Evolutionary conservation across 2,888 invertebrate species (phyloP).

Genomic region (Watsonalla cultraria): DNA sequence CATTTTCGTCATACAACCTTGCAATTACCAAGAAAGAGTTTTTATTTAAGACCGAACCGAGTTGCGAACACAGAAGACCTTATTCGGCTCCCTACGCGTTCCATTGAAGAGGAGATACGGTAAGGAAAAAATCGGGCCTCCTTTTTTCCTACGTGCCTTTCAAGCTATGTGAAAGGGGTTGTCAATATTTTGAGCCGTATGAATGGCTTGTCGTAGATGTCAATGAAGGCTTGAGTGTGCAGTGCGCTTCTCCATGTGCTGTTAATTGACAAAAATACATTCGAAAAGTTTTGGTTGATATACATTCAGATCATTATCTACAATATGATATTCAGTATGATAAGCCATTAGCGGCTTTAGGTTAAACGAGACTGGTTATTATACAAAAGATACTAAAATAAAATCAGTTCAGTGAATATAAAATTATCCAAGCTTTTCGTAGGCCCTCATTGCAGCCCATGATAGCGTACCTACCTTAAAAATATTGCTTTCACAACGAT

Average conservation of each 20-base stretch:
- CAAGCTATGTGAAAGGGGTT: constrained; percentile 63
- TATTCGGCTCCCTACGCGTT: constrained; percentile 58
- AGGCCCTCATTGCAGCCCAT: too few relatives aligned
- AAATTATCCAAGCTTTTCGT: too few relatives aligned
- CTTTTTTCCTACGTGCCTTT: constrained; percentile 65
- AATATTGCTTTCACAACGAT: too few relatives aligned
- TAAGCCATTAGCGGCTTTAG: too few relatives aligned
- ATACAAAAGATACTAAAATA: too few relatives aligned
- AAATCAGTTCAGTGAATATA: too few relatives aligned
- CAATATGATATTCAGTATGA: too few relatives aligned
- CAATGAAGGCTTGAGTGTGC: constrained; percentile 60
- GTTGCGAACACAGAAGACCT: constrained; percentile 46
- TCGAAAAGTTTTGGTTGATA: constrained; percentile 5
- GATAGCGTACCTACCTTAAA: too few relatives aligned
- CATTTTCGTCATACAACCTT: constrained; percentile 38
- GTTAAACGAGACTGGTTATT: too few relatives aligned
- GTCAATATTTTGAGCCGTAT: constrained; percentile 75
- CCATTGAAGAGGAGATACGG: constrained; percentile 43
- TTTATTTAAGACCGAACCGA: constrained; percentile 22
- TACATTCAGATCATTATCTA: constrained; percentile 6
- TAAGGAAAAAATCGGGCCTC: constrained; percentile 66
- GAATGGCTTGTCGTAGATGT: constrained; percentile 67
- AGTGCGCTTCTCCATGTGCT: constrained; percentile 43
- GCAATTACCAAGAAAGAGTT: constrained; percentile 54
- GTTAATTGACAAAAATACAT: constrained; percentile 9